Percentiles rank a stretch among this genome's conserved stretches.
Conservation (phyloP, 1,140 invertebrate genomes). For the Helicorthomorpha holstii region DNA sequence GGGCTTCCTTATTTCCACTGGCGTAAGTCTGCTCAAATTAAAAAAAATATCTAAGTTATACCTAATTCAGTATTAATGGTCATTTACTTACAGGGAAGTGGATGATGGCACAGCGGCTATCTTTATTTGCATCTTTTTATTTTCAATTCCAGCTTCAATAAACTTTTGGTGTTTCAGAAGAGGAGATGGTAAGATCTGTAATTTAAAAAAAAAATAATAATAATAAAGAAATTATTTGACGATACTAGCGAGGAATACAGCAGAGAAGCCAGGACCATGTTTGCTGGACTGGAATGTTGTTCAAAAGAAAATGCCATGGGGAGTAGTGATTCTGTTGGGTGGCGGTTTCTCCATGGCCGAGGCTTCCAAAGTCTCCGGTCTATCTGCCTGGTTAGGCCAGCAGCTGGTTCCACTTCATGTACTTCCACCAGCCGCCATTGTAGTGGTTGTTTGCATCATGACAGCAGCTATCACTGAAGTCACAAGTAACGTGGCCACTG, state of each 20-base stretch:
- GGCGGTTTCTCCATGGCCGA: constrained; percentile 77
- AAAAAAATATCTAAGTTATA: background rate
- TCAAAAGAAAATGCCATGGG: constrained; percentile 29
- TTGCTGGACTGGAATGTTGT: constrained; percentile 22
- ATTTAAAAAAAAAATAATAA: too few species aligned
- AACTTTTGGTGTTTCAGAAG: constrained; percentile 10
- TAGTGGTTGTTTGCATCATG: constrained; percentile 25
- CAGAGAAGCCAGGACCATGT: constrained; percentile 1
- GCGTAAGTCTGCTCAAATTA: constrained; percentile 1
- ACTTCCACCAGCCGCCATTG: constrained; percentile 21
- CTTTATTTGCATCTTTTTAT: constrained; percentile 25
- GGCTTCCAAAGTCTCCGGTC: constrained; percentile 53
- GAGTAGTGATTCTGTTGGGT: constrained; percentile 34
- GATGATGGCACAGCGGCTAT: constrained; percentile 29
- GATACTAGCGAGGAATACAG: background rate
- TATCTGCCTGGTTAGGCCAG: constrained; percentile 52
- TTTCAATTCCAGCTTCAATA: constrained; percentile 18
- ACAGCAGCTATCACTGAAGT: constrained; percentile 53
- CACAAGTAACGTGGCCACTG: constrained; percentile 65
- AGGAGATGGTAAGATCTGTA: too few species aligned
- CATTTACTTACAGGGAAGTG: constrained; percentile 22
- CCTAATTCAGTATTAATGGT: background rate
- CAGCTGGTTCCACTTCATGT: constrained; percentile 26
- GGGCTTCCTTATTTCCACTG: constrained; percentile 25
- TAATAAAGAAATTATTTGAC: background rate